Evolutionary conservation across 2,113 vertebrate genomes (phyloP), one percentile per base, ranked within the genome.

Genomic region (Macrotus californicus): DNA sequence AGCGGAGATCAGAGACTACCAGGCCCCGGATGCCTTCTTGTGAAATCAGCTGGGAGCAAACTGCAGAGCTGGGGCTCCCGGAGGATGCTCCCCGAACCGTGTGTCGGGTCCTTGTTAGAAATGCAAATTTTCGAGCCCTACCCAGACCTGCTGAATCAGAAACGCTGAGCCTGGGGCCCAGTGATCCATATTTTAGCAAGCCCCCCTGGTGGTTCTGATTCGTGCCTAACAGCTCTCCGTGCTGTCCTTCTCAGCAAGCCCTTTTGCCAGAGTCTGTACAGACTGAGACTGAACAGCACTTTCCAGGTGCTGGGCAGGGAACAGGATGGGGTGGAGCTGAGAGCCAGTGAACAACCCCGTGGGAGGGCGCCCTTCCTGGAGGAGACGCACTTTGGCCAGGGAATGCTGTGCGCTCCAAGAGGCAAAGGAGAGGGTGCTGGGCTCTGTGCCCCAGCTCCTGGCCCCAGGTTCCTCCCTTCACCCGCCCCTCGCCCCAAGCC

Each of bases 311-410:
- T 31, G 34, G 16, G 13, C 7, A 29, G 56, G 22, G 15, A 22
- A 19, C 54, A 26, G 21, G 26, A 7, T 29, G 3, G 59, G 3
- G 4, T 0, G 52, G 48, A 50, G 36, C n/a, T 3, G 13, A 6
- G 73, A 70, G 16, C 22, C 6, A 0, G 13, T 3, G 61, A 43
- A n/a, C 46, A 6, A 2, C 7, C 15, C 7, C 0, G 0, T 24
- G 7, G 0, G 29, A 34, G 8, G 41, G 11, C 14, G 11, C 16
- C 54, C 36, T 75, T 94, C 54, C 54, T 14, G 67, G 8, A 59
- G 26, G 61, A 80, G 48, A 24, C 0, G 1, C 3, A 12, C 34
- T 70, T 70, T 3, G 18, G 14, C 21, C 26, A 0, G 24, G 39
- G 39, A 66, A 6, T 6, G 52, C 10, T 64, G 29, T 67, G 39